A percentile compares a stretch with the other conserved stretches of the same genome.
These are phyloP conservation scores for Rhamphomyia laevipes DNA, from an alignment of 2,888 invertebrate species.

Conservation along the genomic window DNA sequence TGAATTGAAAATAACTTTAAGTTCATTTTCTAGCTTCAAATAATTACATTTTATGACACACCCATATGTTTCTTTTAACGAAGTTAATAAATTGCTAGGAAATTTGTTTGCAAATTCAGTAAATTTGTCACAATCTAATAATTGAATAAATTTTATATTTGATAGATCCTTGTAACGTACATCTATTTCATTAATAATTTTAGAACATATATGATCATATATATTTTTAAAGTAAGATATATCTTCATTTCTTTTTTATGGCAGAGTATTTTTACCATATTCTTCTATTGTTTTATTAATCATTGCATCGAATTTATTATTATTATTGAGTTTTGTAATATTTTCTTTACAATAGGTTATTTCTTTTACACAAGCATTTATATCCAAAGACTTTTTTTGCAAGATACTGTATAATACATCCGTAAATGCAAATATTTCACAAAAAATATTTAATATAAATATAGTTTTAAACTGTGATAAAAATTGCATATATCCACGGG, in stretches of 20 bases:
- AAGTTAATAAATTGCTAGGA: slow-evolving; percentile 2
- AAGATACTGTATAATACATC: slow-evolving; percentile 7
- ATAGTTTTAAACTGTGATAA: slow-evolving; percentile 8
- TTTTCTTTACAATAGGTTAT: slow-evolving; percentile 5
- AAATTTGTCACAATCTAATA: slow-evolving; percentile 1
- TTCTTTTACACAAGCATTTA: slow-evolving; percentile 8
- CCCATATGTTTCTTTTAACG: slow-evolving; percentile 3
- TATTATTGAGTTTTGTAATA: slow-evolving; percentile 5
- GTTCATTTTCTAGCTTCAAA: slow-evolving; percentile 1
- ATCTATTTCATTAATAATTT: slow-evolving; percentile 6
- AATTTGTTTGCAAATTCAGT: slow-evolving; percentile 1
- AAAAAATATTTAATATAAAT: slow-evolving; percentile 8
- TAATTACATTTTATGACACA: slow-evolving; percentile 1
- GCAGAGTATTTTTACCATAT: slow-evolving; percentile 2
- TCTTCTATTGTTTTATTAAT: slow-evolving; percentile 4
- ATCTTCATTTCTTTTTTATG: slow-evolving; percentile 4
- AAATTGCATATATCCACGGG: slow-evolving; percentile 5
- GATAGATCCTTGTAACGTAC: neutral
- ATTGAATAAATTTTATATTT: too few species aligned
- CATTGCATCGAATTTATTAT: slow-evolving; percentile 6
- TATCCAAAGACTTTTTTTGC: slow-evolving; percentile 7
- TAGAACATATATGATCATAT: slow-evolving; percentile 3
- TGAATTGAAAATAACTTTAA: slow-evolving; percentile 6
- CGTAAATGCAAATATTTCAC: slow-evolving; percentile 1
- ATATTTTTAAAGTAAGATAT: slow-evolving; percentile 5